Evolutionary conservation across 2,797 vertebrate genomes (phyloP).

Genomic region (Champsocephalus esox): DNA sequence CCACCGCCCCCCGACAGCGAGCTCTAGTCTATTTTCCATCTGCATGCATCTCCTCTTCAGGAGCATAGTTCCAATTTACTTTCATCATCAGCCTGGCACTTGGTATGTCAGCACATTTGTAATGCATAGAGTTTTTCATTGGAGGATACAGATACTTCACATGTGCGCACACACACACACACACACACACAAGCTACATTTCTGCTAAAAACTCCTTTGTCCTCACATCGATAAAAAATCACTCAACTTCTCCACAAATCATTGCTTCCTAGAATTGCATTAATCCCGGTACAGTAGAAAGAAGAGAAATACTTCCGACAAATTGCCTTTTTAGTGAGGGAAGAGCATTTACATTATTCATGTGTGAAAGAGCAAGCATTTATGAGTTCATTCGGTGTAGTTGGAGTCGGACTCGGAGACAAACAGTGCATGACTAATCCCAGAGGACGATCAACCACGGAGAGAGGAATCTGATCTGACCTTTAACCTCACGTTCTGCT

Average conservation of each 20-base stretch:
- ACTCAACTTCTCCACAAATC: constrained; percentile 21
- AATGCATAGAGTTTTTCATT: constrained; percentile 44
- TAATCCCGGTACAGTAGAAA: constrained; percentile 12
- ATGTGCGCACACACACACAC: neutral
- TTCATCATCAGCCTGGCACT: constrained; percentile 42
- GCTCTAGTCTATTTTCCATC: constrained; percentile 45
- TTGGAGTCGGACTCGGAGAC: constrained; percentile 56
- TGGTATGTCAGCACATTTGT: constrained; percentile 55
- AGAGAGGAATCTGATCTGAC: constrained; percentile 47
- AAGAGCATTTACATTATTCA: constrained; percentile 76
- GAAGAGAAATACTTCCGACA: constrained; percentile 46
- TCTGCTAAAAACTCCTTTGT: constrained; percentile 40
- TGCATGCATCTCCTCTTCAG: constrained; percentile 55
- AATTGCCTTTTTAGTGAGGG: constrained; percentile 73
- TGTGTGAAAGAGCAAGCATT: constrained; percentile 64
- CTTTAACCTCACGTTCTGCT: constrained; percentile 49
- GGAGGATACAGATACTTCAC: constrained; percentile 27
- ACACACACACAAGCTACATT: constrained; percentile 5
- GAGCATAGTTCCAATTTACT: constrained; percentile 61
- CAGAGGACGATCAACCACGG: constrained; percentile 51
- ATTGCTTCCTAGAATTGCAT: constrained; percentile 24
- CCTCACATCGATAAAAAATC: constrained; percentile 9
- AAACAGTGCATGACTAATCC: constrained; percentile 53
- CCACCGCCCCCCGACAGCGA: constrained; percentile 29
- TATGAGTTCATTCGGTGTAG: constrained; percentile 66